phyloP scores from a whole-genome alignment of 2,113 vertebrate genomes.

The Progne subis region DNA sequence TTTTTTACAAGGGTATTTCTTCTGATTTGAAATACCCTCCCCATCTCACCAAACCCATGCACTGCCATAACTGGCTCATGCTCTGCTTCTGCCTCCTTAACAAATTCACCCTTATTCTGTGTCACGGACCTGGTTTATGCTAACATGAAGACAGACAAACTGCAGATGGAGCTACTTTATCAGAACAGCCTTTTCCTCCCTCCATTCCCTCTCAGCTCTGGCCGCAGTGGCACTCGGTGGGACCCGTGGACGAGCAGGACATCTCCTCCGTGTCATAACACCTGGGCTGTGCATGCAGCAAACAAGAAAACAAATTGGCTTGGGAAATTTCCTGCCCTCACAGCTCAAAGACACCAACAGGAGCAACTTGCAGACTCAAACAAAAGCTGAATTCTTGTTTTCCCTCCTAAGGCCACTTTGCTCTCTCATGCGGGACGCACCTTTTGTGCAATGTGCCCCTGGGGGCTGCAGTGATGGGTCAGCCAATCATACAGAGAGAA shows the following conservation, averaged over 20 bases:
- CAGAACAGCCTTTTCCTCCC: not conserved
- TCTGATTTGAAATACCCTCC: not conserved
- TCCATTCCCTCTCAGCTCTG: accelerated
- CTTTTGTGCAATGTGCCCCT: constrained; percentile 33
- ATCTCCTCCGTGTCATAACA: accelerated
- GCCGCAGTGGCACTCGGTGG: accelerated
- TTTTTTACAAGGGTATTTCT: not conserved
- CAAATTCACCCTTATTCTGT: not conserved
- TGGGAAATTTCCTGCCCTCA: not conserved
- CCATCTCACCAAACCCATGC: accelerated
- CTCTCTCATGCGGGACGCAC: constrained; percentile 32
- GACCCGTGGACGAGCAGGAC: accelerated
- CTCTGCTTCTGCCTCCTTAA: not conserved
- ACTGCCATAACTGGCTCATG: accelerated
- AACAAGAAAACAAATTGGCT: not conserved
- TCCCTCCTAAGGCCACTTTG: not conserved
- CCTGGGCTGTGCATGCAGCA: accelerated
- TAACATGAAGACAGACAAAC: accelerated
- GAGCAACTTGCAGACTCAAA: not conserved
- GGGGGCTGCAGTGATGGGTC: constrained; percentile 28
- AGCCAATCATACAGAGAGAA: constrained; percentile 36
- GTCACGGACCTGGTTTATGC: not conserved
- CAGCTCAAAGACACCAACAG: not conserved
- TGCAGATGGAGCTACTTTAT: not conserved
- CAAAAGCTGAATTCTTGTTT: not conserved